A percentile compares a stretch with the other conserved stretches of the same genome.
These are phyloP conservation scores for Pseudococcus jackbeardsleyi DNA, from an alignment of 2,888 invertebrate genomes.

Conservation along the genomic window DNA sequence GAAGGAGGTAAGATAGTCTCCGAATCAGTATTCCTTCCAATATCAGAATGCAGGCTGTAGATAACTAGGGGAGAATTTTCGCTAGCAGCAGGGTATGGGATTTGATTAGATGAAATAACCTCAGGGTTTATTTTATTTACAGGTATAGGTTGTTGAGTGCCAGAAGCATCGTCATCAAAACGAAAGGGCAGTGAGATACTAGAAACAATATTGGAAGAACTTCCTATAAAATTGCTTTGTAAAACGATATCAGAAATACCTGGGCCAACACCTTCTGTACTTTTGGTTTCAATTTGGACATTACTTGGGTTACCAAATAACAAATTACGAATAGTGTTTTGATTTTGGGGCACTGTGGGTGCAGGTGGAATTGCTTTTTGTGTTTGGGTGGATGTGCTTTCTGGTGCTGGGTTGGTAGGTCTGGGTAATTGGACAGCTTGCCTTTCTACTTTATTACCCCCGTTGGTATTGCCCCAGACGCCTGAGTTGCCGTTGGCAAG, in stretches of 20 bases:
- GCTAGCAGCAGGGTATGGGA: not conserved
- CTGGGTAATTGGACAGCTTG: not conserved
- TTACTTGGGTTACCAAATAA: slow-evolving; percentile 2
- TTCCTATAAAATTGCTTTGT: slow-evolving; percentile 10
- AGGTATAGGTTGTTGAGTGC: not conserved
- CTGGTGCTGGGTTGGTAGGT: not conserved
- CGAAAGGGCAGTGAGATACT: not conserved
- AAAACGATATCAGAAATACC: slow-evolving; percentile 22
- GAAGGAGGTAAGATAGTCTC: slow-evolving; percentile 22
- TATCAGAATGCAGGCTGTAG: slow-evolving; percentile 5
- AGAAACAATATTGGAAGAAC: not conserved
- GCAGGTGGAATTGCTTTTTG: not conserved
- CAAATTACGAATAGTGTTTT: slow-evolving; percentile 10
- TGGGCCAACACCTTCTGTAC: not conserved
- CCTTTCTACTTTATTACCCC: not conserved
- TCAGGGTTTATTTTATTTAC: not conserved
- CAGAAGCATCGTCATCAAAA: not conserved
- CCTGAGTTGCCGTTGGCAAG: not conserved
- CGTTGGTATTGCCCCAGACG: not conserved
- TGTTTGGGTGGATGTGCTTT: not conserved
- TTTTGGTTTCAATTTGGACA: slow-evolving; percentile 20
- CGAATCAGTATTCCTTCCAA: not conserved
- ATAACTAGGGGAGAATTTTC: not conserved
- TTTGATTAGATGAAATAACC: not conserved
- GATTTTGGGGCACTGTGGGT: not conserved